Evolutionary conservation across 2,888 invertebrate species (phyloP), one percentile per base, ranked within the genome.

Genomic region (Lochmaea capreae): DNA sequence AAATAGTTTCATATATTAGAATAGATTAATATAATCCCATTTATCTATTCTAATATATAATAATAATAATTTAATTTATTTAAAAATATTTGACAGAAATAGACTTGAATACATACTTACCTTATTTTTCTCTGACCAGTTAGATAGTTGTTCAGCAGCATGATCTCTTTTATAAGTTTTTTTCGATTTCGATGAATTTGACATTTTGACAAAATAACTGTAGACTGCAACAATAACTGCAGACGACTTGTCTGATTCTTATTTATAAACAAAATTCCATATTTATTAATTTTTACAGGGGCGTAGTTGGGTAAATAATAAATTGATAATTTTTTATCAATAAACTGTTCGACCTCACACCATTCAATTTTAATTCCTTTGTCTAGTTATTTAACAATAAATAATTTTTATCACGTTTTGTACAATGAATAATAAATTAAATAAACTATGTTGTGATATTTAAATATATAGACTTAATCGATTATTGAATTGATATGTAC

Each of bases 81-180:
- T n/a, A n/a, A n/a, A n/a, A n/a, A 22, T 22, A 22, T 22, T 3
- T 22, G 22, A 1, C 22, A 3, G 22, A 22, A 22, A 62, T 43
- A 11, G 18, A 11, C 3, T 43, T 43, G 11, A 16, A 16, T 43
- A 18, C 9, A 42, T 42, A n/a, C n/a, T 39, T 68, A 78, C 79
- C 76, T 77, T 72, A 63, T 78, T 76, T 67, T 73, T 70, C n/a
- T 72, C 63, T n/a, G 67, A 67, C 79, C 79, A 79, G 5, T 77
- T 67, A 39, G 71, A 73, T 3, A 79, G 73, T 67, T 79, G 76
- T 61, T 72, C 66, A 4, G 76, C 75, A 16, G 77, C 77, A 12
- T 74, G 70, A 67, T 78, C 76, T 58, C 78, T 74, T 22, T 71
- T n/a, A 54, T 62, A 39, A 39, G 2, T 14, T 33, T 52, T 10